A percentile compares a stretch with the other conserved stretches of the same genome.
Conservation (phyloP, 2,113 vertebrate species). For the Paradisaea rubra region DNA sequence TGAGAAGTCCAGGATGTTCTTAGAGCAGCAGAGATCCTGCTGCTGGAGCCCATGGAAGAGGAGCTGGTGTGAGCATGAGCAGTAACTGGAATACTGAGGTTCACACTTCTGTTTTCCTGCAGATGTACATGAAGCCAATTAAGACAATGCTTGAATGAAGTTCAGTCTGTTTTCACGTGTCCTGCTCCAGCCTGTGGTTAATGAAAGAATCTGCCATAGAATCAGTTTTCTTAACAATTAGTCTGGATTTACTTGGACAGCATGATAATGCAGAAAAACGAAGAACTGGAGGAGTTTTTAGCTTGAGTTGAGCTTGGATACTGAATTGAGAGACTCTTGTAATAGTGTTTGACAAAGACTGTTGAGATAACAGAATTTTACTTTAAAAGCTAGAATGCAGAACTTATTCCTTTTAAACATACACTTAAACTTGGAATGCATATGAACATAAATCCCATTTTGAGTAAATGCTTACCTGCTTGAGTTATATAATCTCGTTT, state of each 20-base stretch:
- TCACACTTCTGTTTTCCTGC: neutral
- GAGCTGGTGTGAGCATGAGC: neutral
- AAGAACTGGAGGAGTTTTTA: neutral
- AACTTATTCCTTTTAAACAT: neutral
- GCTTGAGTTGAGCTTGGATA: neutral
- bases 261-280: neutral
- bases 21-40: neutral
- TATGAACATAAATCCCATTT: neutral
- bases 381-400: neutral
- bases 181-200: neutral
- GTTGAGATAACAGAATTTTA: neutral
- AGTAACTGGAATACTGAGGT: neutral
- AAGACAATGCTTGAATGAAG: neutral
- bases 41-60: neutral
- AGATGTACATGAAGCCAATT: neutral
- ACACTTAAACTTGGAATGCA: neutral
- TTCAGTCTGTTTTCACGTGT: fast-evolving
- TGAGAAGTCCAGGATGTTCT: neutral
- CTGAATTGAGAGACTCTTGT: neutral
- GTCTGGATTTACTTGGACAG: neutral
- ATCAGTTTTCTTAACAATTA: neutral
- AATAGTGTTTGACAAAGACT: neutral
- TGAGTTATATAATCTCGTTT: neutral
- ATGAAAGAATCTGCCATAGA: neutral
- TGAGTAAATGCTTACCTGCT: neutral